phyloP scores from a whole-genome alignment of 2,797 vertebrate genomes.

The Rhodeus uyekii region DNA sequence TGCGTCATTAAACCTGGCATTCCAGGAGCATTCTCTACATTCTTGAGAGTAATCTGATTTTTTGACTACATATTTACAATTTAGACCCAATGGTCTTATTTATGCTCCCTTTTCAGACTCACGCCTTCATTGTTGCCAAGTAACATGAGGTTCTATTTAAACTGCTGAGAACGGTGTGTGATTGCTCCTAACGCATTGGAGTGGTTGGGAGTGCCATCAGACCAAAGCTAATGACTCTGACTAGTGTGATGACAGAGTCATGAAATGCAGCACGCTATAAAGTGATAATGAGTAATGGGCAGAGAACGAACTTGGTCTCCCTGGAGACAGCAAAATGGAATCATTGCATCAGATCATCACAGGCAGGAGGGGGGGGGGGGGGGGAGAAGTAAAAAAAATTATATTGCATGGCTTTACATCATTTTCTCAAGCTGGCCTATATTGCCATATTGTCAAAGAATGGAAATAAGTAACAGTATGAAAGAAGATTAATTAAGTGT shows the following conservation, averaged over 20 bases:
- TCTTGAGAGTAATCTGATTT: background rate
- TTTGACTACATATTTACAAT: background rate
- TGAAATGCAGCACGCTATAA: slow-evolving; percentile 29
- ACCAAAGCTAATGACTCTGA: slow-evolving; percentile 32
- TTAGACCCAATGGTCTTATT: too few species aligned
- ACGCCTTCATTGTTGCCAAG: slow-evolving; percentile 38
- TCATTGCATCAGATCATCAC: slow-evolving; percentile 56
- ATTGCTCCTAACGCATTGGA: background rate
- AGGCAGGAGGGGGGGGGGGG: background rate
- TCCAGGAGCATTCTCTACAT: background rate
- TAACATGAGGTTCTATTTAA: slow-evolving; percentile 28
- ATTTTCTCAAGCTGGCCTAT: slow-evolving; percentile 48
- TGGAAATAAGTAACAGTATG: background rate
- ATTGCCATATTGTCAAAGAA: slow-evolving; percentile 6
- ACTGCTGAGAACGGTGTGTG: background rate
- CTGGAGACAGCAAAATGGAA: slow-evolving; percentile 53
- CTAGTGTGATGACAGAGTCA: slow-evolving; percentile 32
- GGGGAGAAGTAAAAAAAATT: slow-evolving; percentile 14
- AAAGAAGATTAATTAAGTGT: slow-evolving; percentile 23
- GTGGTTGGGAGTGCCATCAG: background rate
- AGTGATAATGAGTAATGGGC: slow-evolving; percentile 47
- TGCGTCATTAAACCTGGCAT: background rate
- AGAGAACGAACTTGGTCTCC: slow-evolving; percentile 38
- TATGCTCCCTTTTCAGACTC: background rate
- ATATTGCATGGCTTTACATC: slow-evolving; percentile 64